These are phyloP conservation scores for Cheumatopsyche charites DNA, from an alignment of 1,140 invertebrate genomes.

Conservation along the genomic window DNA sequence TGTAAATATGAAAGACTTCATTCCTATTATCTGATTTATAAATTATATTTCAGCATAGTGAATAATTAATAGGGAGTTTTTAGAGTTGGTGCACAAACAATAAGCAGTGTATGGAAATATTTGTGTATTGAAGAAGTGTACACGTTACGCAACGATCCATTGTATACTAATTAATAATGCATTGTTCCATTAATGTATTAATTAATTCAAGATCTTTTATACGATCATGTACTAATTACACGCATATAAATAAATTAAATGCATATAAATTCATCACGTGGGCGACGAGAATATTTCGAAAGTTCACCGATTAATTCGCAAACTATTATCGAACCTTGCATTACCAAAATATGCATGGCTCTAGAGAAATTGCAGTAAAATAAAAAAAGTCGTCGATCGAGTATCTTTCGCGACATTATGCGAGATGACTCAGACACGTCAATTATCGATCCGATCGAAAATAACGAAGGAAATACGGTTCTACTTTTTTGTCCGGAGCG, in stretches of 20 bases:
- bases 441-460: no score
- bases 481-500: no score
- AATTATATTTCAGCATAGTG: background rate
- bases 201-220: conserved; percentile 7
- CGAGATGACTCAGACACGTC: no score
- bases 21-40: background rate
- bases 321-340: no score
- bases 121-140: background rate
- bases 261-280: no score
- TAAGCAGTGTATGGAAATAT: conserved; percentile 16
- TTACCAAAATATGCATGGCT: no score
- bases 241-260: no score
- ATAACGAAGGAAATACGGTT: no score
- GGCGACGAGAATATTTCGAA: no score
- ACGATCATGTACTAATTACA: no score
- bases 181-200: conserved; percentile 23
- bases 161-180: conserved; percentile 20
- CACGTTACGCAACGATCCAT: conserved; percentile 13
- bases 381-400: background rate
- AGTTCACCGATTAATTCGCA: no score
- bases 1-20: background rate
- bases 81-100: background rate
- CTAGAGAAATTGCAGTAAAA: no score
- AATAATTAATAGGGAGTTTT: background rate
- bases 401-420: background rate